Base-by-base conservation (phyloP, 2,113 vertebrate species). In the Cebidichthys violaceus region DNA sequence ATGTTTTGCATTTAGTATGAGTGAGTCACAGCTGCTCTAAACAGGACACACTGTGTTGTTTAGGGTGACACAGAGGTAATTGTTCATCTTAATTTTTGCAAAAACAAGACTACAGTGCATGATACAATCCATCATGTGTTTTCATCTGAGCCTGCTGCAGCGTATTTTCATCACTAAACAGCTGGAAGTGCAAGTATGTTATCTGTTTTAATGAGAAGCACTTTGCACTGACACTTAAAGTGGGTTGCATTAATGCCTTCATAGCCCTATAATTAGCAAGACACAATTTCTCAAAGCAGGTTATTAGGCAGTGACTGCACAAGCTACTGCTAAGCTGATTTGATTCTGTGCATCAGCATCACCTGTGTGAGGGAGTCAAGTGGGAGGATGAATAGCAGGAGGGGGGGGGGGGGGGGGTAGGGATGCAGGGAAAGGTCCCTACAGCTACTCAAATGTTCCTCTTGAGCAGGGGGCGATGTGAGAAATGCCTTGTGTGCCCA, bases 311-410 rank as follows among this genome's bases (percentile, higher is more conserved):
- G 27, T 24, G 67, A 70, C 27, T 71, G 69, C 61, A 22, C 4
- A 50, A 52, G 43, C 75, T 68, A 52, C 70, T 7, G 37, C 67
- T 80, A 50, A 74, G 69, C 72, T 75, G 73, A 78, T 86, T 78
- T 75, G 33, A 92, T 85, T 80, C 78, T 77, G 60, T 77, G 80
- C 70, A 52, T 70, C 57, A 54, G 75, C 65, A 39, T 83, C 78
- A 88, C 83, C 85, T 88, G 72, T 73, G 24, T 11, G 45, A 57
- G 13, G 60, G 33, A 75, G 60, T 57, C 17, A 37, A 11, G 24
- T 10, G 24, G 27, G 35, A 11, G 24, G 59, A 24, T 61, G 10
- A 10, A 0, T 4, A 18, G 20, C 1, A 20, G 14, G 13, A 2
- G 33, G 18, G 39, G 18, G 62, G 24, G 22, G 13, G 5, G 33